These are phyloP conservation scores for Cariama cristata DNA, from an alignment of 2,113 vertebrate species.

Conservation along the genomic window DNA sequence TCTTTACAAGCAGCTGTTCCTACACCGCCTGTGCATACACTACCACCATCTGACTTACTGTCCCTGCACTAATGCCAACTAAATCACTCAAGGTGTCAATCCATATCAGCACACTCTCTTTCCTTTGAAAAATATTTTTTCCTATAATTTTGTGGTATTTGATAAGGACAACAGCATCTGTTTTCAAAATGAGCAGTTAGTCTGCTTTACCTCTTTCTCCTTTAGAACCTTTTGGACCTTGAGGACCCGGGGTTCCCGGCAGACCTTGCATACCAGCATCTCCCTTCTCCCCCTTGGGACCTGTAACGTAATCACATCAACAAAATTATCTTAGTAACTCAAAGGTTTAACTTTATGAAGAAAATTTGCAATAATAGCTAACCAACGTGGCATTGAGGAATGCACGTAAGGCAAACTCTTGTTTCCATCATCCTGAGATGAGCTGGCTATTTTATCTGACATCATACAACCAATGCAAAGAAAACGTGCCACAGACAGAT, in stretches of 20 bases:
- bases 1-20: not conserved
- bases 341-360: not conserved
- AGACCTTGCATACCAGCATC: conserved; percentile 80
- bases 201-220: conserved; percentile 86
- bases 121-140: not conserved
- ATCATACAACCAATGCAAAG: not conserved
- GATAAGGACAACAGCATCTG: not conserved
- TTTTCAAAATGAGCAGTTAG: not conserved
- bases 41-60: not conserved
- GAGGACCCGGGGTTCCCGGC: conserved; percentile 76
- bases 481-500: not conserved
- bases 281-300: conserved; percentile 85
- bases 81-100: not conserved
- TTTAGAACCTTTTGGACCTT: conserved; percentile 81
- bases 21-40: rapidly evolving
- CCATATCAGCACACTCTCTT: not conserved
- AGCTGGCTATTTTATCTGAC: not conserved
- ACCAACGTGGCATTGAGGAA: not conserved
- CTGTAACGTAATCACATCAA: conserved; percentile 67
- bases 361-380: not conserved
- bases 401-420: not conserved
- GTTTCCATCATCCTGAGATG: not conserved
- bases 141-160: not conserved
- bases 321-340: not conserved
- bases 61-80: not conserved